A percentile compares a stretch with the other conserved stretches of the same genome.
Conservation (phyloP, 2,797 vertebrate genomes). For the Lithobates sylvaticus region DNA sequence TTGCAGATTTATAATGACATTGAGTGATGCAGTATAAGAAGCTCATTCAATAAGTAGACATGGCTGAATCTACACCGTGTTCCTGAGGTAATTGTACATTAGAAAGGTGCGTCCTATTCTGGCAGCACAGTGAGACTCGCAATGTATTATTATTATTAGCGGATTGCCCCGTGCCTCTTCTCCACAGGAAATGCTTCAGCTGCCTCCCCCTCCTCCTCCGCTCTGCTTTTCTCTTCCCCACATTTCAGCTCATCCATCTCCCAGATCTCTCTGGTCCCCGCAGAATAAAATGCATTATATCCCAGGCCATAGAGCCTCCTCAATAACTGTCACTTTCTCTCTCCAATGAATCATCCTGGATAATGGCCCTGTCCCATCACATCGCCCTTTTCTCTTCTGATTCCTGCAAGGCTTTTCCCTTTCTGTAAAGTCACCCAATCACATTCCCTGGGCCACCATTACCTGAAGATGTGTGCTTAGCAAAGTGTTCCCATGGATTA, state of each 20-base stretch:
- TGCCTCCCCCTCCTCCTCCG: slow-evolving; percentile 32
- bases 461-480: no score
- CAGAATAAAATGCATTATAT: slow-evolving; percentile 28
- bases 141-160: slow-evolving; percentile 32
- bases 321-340: slow-evolving; percentile 9
- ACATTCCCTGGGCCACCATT: no score
- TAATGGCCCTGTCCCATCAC: slow-evolving; percentile 15
- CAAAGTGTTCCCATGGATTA: no score
- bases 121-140: not conserved
- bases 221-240: slow-evolving; percentile 22
- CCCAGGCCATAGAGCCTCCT: not conserved
- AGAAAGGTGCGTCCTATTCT: not conserved
- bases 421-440: no score
- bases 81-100: not conserved
- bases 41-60: no score
- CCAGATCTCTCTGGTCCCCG: slow-evolving; percentile 15
- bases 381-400: no score
- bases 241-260: slow-evolving; percentile 28
- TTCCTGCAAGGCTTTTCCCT: no score
- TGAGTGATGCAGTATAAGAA: no score
- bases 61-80: not conserved
- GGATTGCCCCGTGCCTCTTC: slow-evolving; percentile 4
- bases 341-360: slow-evolving; percentile 14
- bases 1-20: no score
- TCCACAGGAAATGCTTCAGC: slow-evolving; percentile 44